These are phyloP conservation scores for Armadillidium nasatum DNA, from an alignment of 1,140 invertebrate genomes.

Conservation along the genomic window DNA sequence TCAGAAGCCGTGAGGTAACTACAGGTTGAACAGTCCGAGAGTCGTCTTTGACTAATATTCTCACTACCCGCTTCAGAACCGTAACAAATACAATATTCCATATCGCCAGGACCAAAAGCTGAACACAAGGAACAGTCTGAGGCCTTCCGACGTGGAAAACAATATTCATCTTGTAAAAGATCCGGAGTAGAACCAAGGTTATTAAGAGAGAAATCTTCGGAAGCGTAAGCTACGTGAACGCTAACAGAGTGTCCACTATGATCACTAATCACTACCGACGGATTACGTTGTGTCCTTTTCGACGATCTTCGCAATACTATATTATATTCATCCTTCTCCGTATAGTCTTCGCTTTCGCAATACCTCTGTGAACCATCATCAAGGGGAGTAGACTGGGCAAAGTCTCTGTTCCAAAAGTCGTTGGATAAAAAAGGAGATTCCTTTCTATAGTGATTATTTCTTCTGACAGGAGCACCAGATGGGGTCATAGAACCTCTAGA, in stretches of 20 bases:
- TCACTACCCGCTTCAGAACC: background rate
- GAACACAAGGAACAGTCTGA: background rate
- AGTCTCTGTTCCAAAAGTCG: background rate
- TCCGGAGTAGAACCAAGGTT: background rate
- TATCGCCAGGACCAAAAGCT: background rate
- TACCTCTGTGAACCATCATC: no score
- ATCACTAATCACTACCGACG: background rate
- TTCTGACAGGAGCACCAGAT: background rate
- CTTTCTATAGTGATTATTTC: background rate
- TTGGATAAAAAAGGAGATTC: background rate
- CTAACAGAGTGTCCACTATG: background rate
- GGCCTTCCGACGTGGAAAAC: background rate
- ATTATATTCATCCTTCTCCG: background rate
- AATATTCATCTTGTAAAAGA: background rate
- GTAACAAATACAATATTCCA: no score
- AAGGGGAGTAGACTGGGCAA: background rate
- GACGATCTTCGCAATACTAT: background rate
- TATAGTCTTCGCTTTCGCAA: background rate
- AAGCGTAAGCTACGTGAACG: background rate
- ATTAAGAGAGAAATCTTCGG: background rate
- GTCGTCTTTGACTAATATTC: background rate
- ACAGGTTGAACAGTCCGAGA: background rate
- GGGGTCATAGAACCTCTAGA: background rate
- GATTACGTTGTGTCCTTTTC: background rate
- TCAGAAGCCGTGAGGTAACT: background rate